Evolutionary conservation across 2,113 vertebrate species (phyloP), one percentile per base, ranked within the genome.

Genomic region (Bungarus multicinctus): DNA sequence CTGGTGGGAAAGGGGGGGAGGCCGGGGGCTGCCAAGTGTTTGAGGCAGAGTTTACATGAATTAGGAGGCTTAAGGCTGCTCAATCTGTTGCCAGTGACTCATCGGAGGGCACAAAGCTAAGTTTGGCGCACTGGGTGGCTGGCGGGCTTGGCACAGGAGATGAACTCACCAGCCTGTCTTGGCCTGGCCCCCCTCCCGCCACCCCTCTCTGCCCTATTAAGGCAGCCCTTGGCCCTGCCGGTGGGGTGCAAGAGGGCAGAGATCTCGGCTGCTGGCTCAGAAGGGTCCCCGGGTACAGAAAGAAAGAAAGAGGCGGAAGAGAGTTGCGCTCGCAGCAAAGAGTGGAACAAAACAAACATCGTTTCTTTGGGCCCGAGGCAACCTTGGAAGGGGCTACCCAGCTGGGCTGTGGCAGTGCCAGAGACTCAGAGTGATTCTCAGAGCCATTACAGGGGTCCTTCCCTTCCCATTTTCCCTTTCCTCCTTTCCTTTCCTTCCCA

Each of bases 1-100:
- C 54, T 52, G 43, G 30, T 25, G n/a, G 81, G 47, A 25, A 27
- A 50, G 47, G 55, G 34, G 3, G 81, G 25, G 45, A 2, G 27
- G 23, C 27, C 1, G 2, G 34, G n/a, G 0, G n/a, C 55, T 87
- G 92, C 89, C 92, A 87, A 87, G 57, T 4, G 39, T 58, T 52
- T 89, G 74, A 93, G 85, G 81, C 88, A 58, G 55, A 45, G 69
- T 93, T 93, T 91, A 93, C 85, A 88, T n/a, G 74, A 69, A 88
- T 88, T 91, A 45, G 25, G 92, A 91, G 58, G 39, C 50, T 88
- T 88, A 54, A 93, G 58, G 23, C 89, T 18, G 11, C 85, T 55
- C 74, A 88, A 91, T 93, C 92, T 58, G 3, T 86, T 60, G 30
- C n/a, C 45, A 53, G 20, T 90, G 69, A 93, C 81, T 90, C 89